Percentiles rank a stretch among this genome's conserved stretches.
Evolutionary conservation across 1,140 invertebrate species (phyloP).

Genomic region (Drosophila dunni): DNA sequence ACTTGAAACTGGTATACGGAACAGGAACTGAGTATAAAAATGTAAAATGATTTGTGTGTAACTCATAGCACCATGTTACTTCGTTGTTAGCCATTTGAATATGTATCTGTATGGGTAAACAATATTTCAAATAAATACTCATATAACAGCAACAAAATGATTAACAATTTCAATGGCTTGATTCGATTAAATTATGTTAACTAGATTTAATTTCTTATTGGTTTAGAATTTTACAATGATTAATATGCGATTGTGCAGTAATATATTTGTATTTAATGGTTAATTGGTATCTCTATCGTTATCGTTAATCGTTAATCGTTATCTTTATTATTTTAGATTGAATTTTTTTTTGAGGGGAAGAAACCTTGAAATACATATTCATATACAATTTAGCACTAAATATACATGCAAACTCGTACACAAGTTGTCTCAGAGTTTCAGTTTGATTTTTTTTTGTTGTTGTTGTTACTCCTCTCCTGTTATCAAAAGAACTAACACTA

Average conservation of each 20-base stretch:
- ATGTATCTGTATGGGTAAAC: constrained; percentile 27
- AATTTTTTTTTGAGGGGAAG: constrained; percentile 57
- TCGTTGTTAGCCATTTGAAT: constrained; percentile 72
- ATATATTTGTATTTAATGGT: constrained; percentile 15
- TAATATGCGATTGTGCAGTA: constrained; percentile 68
- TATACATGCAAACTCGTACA: constrained; percentile 46
- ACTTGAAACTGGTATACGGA: constrained; percentile 9
- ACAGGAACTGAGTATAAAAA: constrained; percentile 26
- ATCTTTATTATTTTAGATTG: constrained; percentile 27
- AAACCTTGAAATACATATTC: constrained; percentile 77
- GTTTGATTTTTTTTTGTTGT: neutral
- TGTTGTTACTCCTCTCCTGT: constrained; percentile 11
- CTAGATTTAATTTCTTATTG: constrained; percentile 51
- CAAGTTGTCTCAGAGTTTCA: constrained; percentile 42
- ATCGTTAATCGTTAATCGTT: constrained; percentile 34
- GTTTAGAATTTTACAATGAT: constrained; percentile 49
- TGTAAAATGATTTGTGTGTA: constrained; percentile 52
- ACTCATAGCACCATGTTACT: constrained; percentile 83
- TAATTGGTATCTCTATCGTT: constrained; percentile 37
- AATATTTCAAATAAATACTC: constrained; percentile 22
- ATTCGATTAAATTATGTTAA: constrained; percentile 59
- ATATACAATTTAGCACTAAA: constrained; percentile 62
- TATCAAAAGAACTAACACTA: constrained; percentile 43
- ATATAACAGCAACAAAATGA: constrained; percentile 42
- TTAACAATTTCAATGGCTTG: constrained; percentile 51